Evolutionary conservation across 2,797 vertebrate species (phyloP).

Genomic region (Gadopsis marmoratus): DNA sequence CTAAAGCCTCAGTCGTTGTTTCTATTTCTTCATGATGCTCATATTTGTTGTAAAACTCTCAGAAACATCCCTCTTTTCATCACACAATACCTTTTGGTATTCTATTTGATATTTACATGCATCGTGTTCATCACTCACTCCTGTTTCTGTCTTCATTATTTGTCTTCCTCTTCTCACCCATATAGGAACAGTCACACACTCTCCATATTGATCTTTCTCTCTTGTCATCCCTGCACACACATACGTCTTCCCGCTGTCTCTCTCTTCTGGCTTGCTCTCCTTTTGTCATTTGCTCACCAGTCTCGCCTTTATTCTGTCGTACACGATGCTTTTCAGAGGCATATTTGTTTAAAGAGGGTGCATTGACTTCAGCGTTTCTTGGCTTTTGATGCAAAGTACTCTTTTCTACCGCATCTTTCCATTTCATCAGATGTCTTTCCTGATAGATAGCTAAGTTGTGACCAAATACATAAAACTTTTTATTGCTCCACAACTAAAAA

Average conservation of each 20-base stretch:
- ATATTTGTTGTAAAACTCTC: conserved; percentile 12
- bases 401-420: background rate
- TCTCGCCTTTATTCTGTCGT: conserved; percentile 51
- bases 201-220: conserved; percentile 72
- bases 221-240: conserved; percentile 72
- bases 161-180: conserved; percentile 42
- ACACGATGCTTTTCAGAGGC: background rate
- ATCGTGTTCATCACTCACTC: conserved; percentile 16
- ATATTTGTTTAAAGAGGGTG: conserved; percentile 29
- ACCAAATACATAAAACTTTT: background rate
- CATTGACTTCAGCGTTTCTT: background rate
- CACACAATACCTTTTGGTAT: background rate
- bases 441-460: background rate
- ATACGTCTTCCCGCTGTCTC: conserved; percentile 72
- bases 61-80: conserved; percentile 1
- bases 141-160: conserved; percentile 35
- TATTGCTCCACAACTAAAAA: background rate
- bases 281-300: conserved; percentile 72
- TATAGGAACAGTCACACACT: conserved; percentile 65
- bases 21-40: conserved; percentile 2
- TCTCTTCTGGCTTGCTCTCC: conserved; percentile 29
- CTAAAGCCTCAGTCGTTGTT: background rate
- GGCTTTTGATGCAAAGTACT: background rate
- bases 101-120: conserved; percentile 17
- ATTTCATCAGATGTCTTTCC: background rate